phyloP scores from a whole-genome alignment of 2,797 vertebrate species.

The Avahi laniger region DNA sequence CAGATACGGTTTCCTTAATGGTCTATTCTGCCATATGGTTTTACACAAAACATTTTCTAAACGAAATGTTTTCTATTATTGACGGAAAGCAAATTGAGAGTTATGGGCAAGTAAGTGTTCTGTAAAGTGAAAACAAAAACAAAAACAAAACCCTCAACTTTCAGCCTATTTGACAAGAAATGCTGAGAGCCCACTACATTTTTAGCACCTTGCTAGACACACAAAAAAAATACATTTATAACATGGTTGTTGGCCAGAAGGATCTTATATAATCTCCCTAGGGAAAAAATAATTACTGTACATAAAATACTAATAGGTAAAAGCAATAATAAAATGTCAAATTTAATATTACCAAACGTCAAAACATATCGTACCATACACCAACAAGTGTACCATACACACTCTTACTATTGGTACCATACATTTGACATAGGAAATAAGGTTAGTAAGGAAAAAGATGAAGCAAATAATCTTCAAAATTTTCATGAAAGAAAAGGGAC shows the following conservation, averaged over 20 bases:
- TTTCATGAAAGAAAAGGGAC: not conserved
- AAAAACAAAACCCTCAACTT: not conserved
- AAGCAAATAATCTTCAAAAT: slow-evolving; percentile 12
- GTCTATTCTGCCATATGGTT: not conserved
- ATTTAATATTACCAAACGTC: not conserved
- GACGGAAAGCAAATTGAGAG: not conserved
- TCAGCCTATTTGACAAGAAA: not conserved
- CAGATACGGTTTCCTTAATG: not conserved
- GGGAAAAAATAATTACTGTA: not conserved
- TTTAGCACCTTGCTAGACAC: not conserved
- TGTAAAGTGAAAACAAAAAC: not conserved
- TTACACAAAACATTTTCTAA: not conserved
- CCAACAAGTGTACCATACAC: not conserved
- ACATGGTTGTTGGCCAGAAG: not conserved
- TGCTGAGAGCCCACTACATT: not conserved
- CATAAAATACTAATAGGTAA: not conserved
- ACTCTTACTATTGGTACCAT: not conserved
- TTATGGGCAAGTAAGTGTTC: slow-evolving; percentile 6
- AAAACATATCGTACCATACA: not conserved
- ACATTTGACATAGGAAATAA: not conserved
- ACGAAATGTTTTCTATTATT: not conserved
- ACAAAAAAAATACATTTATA: not conserved
- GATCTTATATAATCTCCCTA: not conserved
- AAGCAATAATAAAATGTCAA: slow-evolving; percentile 11
- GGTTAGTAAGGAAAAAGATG: not conserved